These are phyloP conservation scores for Leptinotarsa rubiginosa DNA, from an alignment of 2,888 invertebrate genomes.

Conservation along the genomic window DNA sequence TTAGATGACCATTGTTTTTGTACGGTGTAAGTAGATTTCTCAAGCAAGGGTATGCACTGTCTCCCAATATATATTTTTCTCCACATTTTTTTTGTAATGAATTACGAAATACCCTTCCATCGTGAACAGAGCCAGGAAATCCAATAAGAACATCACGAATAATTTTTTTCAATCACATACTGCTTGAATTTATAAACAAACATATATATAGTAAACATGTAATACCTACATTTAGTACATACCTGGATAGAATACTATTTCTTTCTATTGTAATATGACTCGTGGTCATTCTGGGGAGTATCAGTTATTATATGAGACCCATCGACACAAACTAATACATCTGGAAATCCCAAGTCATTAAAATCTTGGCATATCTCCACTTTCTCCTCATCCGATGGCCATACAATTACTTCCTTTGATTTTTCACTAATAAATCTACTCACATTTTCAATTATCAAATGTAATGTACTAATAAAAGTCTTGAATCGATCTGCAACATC, in stretches of 20 bases:
- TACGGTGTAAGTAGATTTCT: constrained; percentile 32
- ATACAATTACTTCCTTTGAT: too few species aligned
- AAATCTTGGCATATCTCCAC: too few species aligned
- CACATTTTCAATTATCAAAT: too few species aligned
- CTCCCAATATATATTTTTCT: constrained; percentile 29
- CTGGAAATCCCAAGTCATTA: background rate
- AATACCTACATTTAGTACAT: background rate
- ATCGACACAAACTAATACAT: constrained; percentile 14
- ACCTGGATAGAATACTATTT: constrained; percentile 21
- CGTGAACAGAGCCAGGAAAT: constrained; percentile 45
- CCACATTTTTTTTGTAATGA: constrained; percentile 37
- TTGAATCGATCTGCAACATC: too few species aligned
- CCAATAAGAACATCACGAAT: constrained; percentile 6
- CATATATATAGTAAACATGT: background rate
- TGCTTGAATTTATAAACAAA: constrained; percentile 1
- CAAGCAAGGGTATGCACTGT: constrained; percentile 36
- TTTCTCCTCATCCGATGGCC: too few species aligned
- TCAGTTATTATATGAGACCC: constrained; percentile 24
- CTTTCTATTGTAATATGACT: constrained; percentile 27
- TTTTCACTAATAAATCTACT: too few species aligned
- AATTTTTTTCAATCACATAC: constrained; percentile 16
- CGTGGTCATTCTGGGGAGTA: constrained; percentile 13
- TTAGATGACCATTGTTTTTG: constrained; percentile 32
- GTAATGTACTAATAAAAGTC: too few species aligned
- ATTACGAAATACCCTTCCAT: constrained; percentile 38